Evolutionary conservation across 2,113 vertebrate species (phyloP).

Genomic region (Corythaixoides concolor): DNA sequence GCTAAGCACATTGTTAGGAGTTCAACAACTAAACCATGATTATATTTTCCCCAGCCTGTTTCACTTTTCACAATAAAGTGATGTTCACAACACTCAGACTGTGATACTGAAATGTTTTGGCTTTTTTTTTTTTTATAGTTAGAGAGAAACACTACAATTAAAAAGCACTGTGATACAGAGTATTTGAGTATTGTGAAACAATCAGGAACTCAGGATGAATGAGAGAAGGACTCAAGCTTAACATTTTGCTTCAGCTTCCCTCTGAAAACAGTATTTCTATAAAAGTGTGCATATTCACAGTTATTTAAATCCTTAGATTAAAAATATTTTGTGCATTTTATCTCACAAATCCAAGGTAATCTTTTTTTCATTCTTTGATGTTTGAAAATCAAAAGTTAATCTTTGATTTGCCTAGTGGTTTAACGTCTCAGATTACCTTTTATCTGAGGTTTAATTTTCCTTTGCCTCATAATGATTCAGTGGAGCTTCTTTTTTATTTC

Average conservation of each 20-base stretch:
- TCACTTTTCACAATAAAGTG: neutral
- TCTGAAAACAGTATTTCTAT: neutral
- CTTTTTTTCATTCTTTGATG: neutral
- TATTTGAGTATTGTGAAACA: neutral
- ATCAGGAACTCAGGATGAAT: neutral
- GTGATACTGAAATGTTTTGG: neutral
- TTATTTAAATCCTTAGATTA: neutral
- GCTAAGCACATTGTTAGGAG: neutral
- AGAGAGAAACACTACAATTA: neutral
- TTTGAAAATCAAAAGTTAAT: neutral
- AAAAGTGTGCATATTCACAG: neutral
- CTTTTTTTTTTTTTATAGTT: neutral
- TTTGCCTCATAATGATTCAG: neutral
- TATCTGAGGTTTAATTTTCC: neutral
- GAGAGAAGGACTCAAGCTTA: rapidly evolving
- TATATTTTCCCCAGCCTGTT: neutral
- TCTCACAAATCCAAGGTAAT: neutral
- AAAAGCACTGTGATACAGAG: neutral
- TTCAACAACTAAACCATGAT: neutral
- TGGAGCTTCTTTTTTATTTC: neutral
- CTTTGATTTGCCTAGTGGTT: neutral
- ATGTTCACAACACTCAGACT: neutral
- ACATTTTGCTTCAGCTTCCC: neutral
- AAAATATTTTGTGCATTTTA: neutral
- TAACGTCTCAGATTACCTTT: neutral